phyloP scores from a whole-genome alignment of 2,113 vertebrate species.

The Sclerurus mexicanus region DNA sequence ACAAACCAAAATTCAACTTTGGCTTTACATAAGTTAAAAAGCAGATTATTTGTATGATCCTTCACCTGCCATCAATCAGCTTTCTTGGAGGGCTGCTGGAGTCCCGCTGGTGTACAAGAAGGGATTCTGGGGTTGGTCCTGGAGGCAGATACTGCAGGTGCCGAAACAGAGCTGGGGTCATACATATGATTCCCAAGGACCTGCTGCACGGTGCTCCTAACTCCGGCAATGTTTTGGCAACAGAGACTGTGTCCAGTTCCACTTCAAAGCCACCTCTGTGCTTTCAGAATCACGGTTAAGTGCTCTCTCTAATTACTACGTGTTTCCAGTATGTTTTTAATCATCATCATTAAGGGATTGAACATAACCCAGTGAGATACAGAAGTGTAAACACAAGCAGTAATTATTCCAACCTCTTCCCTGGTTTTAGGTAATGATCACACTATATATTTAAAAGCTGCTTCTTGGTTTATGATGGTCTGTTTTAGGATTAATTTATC shows the following conservation, averaged over 20 bases:
- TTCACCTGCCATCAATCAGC: not conserved
- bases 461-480: not conserved
- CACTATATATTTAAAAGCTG: not conserved
- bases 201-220: not conserved
- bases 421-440: constrained; percentile 15
- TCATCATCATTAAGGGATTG: constrained; percentile 35
- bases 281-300: not conserved
- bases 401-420: constrained; percentile 30
- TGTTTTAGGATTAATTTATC: not conserved
- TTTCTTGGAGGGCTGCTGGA: not conserved
- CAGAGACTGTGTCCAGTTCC: not conserved
- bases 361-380: not conserved
- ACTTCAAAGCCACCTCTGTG: constrained; percentile 42
- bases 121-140: not conserved
- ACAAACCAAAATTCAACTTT: not conserved
- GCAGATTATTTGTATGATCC: not conserved
- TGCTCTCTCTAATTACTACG: constrained; percentile 12
- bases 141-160: not conserved
- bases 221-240: not conserved
- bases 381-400: constrained; percentile 16
- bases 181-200: not conserved
- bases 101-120: accelerated
- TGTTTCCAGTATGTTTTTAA: constrained; percentile 34
- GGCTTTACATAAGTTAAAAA: not conserved
- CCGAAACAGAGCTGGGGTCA: not conserved